Evolutionary conservation across 37 sponge, comb jelly and placozoan genomes (phyloP).

Genomic region (Chondrilla cf. caribensis): DNA sequence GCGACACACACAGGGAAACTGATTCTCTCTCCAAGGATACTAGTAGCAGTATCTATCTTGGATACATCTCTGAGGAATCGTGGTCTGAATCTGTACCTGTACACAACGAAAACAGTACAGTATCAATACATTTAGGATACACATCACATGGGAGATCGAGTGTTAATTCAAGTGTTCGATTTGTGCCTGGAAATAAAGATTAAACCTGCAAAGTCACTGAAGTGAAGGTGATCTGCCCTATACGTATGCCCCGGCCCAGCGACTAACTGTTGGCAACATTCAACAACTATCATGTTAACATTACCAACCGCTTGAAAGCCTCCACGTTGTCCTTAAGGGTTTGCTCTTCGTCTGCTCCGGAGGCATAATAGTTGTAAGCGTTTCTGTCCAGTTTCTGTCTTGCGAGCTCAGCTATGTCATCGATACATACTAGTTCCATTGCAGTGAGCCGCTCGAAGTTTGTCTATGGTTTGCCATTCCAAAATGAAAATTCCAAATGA

Average conservation of each 20-base stretch:
- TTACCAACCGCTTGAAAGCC: slow-evolving; percentile 71
- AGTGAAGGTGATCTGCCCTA: too few species aligned
- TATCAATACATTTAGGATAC: too few species aligned
- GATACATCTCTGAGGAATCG: slow-evolving; percentile 72
- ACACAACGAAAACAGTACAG: background rate
- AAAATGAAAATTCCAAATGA: too few species aligned
- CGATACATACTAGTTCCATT: slow-evolving; percentile 47
- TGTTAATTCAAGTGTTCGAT: too few species aligned
- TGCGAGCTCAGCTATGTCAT: slow-evolving; percentile 69
- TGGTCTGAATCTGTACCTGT: slow-evolving; percentile 69
- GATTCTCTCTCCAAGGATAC: slow-evolving; percentile 63
- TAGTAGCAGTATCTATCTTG: slow-evolving; percentile 25
- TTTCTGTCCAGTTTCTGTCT: slow-evolving; percentile 44
- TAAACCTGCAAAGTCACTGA: too few species aligned
- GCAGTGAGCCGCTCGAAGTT: too few species aligned
- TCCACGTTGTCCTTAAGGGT: slow-evolving; percentile 81
- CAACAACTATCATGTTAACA: too few species aligned
- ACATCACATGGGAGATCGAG: too few species aligned
- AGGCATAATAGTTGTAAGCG: slow-evolving; percentile 78
- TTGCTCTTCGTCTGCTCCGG: slow-evolving; percentile 76
- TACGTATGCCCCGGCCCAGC: too few species aligned
- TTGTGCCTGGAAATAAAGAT: too few species aligned
- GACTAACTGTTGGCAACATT: too few species aligned
- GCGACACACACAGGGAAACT: slow-evolving; percentile 76
- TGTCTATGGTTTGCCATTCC: too few species aligned